Base-by-base conservation (phyloP, 2,113 vertebrate species). In the Callithrix jacchus region DNA sequence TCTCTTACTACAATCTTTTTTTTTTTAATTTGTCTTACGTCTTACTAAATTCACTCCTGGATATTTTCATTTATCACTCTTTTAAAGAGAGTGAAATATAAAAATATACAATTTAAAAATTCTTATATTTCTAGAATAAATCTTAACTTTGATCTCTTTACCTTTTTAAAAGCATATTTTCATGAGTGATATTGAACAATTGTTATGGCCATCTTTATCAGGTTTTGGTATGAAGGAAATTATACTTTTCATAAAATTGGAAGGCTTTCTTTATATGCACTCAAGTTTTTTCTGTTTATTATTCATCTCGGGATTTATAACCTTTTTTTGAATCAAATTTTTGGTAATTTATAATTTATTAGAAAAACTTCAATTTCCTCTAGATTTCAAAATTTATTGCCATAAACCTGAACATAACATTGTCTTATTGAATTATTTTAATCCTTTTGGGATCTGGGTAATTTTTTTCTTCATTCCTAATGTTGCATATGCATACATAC, bases 291-390 rank as follows among this genome's bases (percentile, higher is more conserved):
- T 32, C 45, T 61, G 68, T 77, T 30, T 37, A 71, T 85, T 79
- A 89, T 40, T 89, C 20, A 64, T 54, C 32, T 86, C 20, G 35
- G 35, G 79, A 86, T 81, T 89, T 79, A 81, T 81, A 40, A 80
- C 2, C 32, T 91, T 21, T 17, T 52, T 86, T 80, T 79, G 30
- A 66, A 47, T 42, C 81, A 64, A 93, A 80, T 85, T 96, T 96
- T 95, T 80, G 58, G 11, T 80, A 86, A 93, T 80, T 94, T 74
- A 86, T 40, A 54, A 32, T 76, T 47, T 94, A 32, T 84, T 73
- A 64, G 32, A 89, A 94, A 95, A 56, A 2, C 1, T 70, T 40
- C 20, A 47, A 21, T 95, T 85, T 95, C 64, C 64, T 85, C 89
- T 73, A 85, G 23, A 89, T 80, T 66, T 84, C 92, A 23, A 35